phyloP scores from a whole-genome alignment of 2,797 vertebrate species.

The Microhierax caerulescens region DNA sequence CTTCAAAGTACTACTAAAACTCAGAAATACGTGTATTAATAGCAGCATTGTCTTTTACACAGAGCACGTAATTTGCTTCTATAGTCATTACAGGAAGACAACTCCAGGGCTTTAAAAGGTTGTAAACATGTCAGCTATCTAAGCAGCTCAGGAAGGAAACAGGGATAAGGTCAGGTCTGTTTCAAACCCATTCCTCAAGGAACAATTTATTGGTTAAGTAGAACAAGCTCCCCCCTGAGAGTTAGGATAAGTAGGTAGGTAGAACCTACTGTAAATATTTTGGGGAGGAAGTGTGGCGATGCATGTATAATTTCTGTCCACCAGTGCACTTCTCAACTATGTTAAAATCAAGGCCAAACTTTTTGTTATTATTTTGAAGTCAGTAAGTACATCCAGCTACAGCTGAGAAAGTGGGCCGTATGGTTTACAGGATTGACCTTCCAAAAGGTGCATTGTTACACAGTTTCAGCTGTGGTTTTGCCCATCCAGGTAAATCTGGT shows the following conservation, averaged over 20 bases:
- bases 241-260: not conserved
- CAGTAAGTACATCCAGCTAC: not conserved
- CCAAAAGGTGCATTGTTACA: accelerated
- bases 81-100: not conserved
- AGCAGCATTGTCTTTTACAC: not conserved
- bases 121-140: not conserved
- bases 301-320: not conserved
- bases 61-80: not conserved
- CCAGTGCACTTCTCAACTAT: not conserved
- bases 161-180: not conserved
- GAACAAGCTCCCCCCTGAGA: not conserved
- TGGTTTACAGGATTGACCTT: not conserved
- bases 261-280: not conserved
- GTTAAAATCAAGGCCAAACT: not conserved
- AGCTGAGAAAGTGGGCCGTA: not conserved
- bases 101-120: not conserved
- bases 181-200: not conserved
- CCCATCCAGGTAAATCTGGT: not conserved
- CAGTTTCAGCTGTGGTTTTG: not conserved
- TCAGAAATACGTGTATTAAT: not conserved
- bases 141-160: not conserved
- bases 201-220: not conserved
- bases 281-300: not conserved
- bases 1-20: not conserved
- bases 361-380: not conserved